Evolutionary conservation across 1,140 invertebrate species (phyloP).

Genomic region (Aricia agestis): DNA sequence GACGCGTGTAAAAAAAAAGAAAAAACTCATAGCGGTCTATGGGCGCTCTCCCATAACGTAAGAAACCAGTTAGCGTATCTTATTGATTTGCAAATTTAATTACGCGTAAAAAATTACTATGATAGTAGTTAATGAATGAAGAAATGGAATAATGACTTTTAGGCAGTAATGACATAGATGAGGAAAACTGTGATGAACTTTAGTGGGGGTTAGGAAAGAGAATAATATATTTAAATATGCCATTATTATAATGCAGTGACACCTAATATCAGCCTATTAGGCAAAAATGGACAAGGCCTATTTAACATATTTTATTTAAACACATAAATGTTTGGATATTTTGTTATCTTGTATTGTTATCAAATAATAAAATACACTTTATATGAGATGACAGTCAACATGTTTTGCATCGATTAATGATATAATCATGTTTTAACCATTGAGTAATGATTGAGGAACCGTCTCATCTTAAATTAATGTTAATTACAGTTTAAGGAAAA

Average conservation of each 20-base stretch:
- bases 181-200: too few species aligned
- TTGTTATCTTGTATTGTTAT: background rate
- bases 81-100: slow-evolving; percentile 15
- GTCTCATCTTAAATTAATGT: too few species aligned
- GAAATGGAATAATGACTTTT: background rate
- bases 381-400: background rate
- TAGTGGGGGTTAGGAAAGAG: too few species aligned
- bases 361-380: background rate
- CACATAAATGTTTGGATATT: background rate
- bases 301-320: background rate
- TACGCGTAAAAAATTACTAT: background rate
- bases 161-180: too few species aligned
- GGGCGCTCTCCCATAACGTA: slow-evolving; percentile 28
- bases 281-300: background rate
- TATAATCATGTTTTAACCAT: too few species aligned
- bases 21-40: slow-evolving; percentile 66
- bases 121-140: background rate
- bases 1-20: slow-evolving; percentile 67
- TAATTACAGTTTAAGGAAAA: too few species aligned
- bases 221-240: background rate
- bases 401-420: too few species aligned
- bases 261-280: slow-evolving; percentile 1
- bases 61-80: slow-evolving; percentile 15
- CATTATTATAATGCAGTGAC: background rate
- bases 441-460: too few species aligned